These are phyloP conservation scores for Gastrophryne carolinensis DNA, from an alignment of 2,797 vertebrate genomes.

Conservation along the genomic window DNA sequence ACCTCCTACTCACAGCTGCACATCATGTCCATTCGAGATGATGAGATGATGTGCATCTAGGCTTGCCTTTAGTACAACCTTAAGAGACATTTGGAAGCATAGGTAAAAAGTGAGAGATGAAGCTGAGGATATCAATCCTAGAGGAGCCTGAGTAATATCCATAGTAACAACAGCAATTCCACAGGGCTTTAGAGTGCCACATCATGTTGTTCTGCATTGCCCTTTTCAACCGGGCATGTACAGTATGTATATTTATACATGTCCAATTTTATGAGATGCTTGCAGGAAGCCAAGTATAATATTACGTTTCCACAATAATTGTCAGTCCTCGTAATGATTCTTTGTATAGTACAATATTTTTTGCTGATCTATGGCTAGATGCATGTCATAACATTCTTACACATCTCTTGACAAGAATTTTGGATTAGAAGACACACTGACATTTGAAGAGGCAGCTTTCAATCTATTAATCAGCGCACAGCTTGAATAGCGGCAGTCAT, in stretches of 20 bases:
- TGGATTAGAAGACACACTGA: not conserved
- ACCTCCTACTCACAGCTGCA: no score
- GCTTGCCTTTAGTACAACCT: no score
- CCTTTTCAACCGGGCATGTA: not conserved
- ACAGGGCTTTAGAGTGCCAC: no score
- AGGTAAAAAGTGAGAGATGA: no score
- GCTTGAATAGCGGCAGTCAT: not conserved
- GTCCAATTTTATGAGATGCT: not conserved
- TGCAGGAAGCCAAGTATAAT: not conserved
- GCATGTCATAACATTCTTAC: not conserved
- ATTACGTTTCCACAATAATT: not conserved
- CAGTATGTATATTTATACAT: no score
- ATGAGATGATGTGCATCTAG: no score
- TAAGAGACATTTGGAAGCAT: no score
- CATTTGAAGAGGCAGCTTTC: not conserved
- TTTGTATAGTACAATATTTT: not conserved
- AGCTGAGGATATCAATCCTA: no score
- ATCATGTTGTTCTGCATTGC: no score
- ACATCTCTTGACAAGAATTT: not conserved
- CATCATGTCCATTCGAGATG: no score
- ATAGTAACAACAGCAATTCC: no score
- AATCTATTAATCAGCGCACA: not conserved
- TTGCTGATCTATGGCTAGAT: not conserved
- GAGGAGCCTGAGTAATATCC: no score
- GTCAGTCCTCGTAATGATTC: not conserved